Base-by-base conservation (phyloP, 1,140 invertebrate species). In the Acromyrmex echinatior region DNA sequence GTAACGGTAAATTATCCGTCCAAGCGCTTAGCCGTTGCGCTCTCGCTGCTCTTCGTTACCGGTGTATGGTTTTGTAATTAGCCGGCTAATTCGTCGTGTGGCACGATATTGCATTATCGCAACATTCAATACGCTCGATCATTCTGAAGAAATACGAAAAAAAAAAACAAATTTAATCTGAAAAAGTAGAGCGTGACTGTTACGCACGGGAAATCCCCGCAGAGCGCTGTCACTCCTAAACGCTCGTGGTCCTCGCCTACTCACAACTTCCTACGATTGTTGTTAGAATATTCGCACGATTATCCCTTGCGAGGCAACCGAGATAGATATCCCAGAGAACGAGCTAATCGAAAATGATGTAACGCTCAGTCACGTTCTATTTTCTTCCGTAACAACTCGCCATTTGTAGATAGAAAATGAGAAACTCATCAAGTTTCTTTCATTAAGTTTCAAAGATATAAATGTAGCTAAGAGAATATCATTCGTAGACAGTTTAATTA, bases 1-100 rank as follows among this genome's bases (percentile, higher is more conserved):
- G 56, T 94, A 95, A 94, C 93, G 92, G 93, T 94, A 94, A 88
- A 92, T 93, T 93, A 93, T 93, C 92, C 90, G 93, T 92, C 56
- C 91, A 39, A 70, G 87, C 88, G 90, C 91, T 91, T 89, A 86
- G 88, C 39, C 65, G 21, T 81, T 35, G 80, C 82, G 77, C 80
- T 87, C 78, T 62, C 88, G 62, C 82, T 53, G 87, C 71, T 87
- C 88, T 76, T 68, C 39, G 63, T 62, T 86, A 80, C 14, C 45
- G 56, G 80, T 31, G 63, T 28, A 28, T 63, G 65, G n/a, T 45
- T 39, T 60, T 45, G 60, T 65, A 86, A 86, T 79, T 77, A 86
- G 25, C 18, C 62, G 21, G 82, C 51, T 86, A 65, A 79, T 79
- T 63, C 18, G 28, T 14, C 60, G 21, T 39, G 49, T n/a, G 74